phyloP scores from a whole-genome alignment of 2,888 invertebrate species.

The Amiota mariae region DNA sequence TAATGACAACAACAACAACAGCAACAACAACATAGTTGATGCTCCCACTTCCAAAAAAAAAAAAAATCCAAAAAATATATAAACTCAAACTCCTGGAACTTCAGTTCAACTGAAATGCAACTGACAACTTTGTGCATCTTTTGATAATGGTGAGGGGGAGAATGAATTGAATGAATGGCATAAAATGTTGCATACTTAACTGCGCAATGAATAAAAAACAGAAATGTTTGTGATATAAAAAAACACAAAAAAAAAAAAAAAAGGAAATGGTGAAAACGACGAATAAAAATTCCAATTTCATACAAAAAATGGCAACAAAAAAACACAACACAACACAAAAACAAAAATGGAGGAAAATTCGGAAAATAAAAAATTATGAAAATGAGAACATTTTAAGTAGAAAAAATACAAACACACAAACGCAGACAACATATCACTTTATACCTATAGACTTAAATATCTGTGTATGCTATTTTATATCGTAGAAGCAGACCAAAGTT shows the following conservation, averaged over 20 bases:
- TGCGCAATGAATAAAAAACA: conserved; percentile 37
- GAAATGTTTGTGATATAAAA: not conserved
- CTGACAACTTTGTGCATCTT: conserved; percentile 43
- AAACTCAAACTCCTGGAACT: no score
- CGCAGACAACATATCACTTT: not conserved
- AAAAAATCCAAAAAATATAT: not conserved
- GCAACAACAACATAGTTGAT: not conserved
- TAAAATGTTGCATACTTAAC: conserved; percentile 65
- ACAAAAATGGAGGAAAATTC: not conserved
- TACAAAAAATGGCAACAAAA: conserved; percentile 8
- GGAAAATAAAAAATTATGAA: conserved; percentile 5
- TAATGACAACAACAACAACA: no score
- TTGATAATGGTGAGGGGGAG: not conserved
- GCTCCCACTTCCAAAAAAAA: conserved; percentile 2
- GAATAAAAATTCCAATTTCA: not conserved
- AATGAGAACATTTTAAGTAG: not conserved
- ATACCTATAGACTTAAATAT: not conserved
- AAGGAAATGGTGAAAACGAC: not conserved
- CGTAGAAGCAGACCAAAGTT: no score
- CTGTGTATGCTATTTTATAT: not conserved
- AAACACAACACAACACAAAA: not conserved
- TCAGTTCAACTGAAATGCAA: not conserved
- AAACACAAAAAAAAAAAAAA: not conserved
- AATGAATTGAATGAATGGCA: conserved; percentile 39
- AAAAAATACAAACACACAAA: not conserved